A percentile compares a stretch with the other conserved stretches of the same genome.
Evolutionary conservation across 2,888 invertebrate genomes (phyloP).

Genomic region (Epinotia demarniana): DNA sequence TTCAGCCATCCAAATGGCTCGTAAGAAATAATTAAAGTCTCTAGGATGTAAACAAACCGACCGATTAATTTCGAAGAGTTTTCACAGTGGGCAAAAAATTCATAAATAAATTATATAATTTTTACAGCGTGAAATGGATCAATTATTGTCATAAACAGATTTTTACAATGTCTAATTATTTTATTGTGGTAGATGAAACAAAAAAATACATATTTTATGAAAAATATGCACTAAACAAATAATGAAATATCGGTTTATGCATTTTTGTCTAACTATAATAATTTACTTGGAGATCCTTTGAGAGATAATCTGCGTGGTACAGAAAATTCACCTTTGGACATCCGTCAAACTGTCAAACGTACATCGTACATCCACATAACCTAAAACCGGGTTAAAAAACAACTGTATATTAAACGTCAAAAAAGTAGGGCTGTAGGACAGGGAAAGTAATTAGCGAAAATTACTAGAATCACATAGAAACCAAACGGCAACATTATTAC

Average conservation of each 20-base stretch:
- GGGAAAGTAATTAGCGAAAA: background rate
- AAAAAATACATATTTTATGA: too few relatives aligned
- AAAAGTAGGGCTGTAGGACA: background rate
- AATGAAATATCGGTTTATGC: background rate
- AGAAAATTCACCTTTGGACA: background rate
- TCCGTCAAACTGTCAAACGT: slow-evolving; percentile 1
- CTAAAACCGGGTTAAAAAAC: background rate
- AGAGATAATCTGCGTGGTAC: background rate
- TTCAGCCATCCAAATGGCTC: background rate
- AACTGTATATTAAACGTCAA: background rate
- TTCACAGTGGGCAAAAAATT: too few relatives aligned
- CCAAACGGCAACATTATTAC: background rate
- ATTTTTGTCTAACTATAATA: background rate
- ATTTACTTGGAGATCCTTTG: background rate
- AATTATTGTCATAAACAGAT: background rate
- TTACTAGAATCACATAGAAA: background rate
- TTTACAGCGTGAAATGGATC: background rate
- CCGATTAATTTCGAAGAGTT: background rate
- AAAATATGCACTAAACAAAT: too few relatives aligned
- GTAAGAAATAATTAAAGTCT: background rate
- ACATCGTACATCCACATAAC: background rate
- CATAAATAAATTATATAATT: too few relatives aligned
- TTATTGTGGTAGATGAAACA: too few relatives aligned
- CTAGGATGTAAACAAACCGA: background rate
- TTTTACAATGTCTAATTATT: too few relatives aligned